Conservation (phyloP, 2,797 vertebrate genomes). For the Eutrigla gurnardus region DNA sequence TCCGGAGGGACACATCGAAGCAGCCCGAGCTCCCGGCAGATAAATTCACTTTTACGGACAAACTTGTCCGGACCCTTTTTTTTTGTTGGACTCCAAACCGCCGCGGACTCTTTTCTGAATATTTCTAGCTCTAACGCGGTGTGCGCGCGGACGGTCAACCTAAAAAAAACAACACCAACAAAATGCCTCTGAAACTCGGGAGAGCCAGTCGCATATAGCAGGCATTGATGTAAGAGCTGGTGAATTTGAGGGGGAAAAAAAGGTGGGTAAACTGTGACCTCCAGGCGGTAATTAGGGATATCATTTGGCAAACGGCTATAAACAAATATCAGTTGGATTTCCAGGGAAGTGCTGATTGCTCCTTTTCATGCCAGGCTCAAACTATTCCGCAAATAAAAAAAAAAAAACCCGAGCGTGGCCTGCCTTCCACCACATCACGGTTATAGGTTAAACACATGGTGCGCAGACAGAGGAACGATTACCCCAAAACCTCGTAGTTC, state of each 20-base stretch:
- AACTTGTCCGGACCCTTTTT: conserved; percentile 64
- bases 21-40: conserved; percentile 28
- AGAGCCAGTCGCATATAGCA: conserved; percentile 20
- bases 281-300: conserved; percentile 44
- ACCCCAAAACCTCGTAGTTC: conserved; percentile 8
- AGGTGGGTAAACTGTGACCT: conserved; percentile 65
- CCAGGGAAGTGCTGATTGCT: conserved; percentile 20
- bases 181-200: conserved; percentile 44
- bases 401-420: not conserved
- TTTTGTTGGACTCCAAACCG: conserved; percentile 53
- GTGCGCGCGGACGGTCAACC: conserved; percentile 22
- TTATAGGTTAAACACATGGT: conserved; percentile 18
- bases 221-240: conserved; percentile 31
- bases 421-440: conserved; percentile 1
- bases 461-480: conserved; percentile 1
- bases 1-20: conserved; percentile 33
- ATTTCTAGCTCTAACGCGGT: conserved; percentile 54
- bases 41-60: conserved; percentile 67
- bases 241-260: conserved; percentile 30
- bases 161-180: not conserved
- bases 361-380: conserved; percentile 26
- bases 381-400: conserved; percentile 30
- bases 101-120: conserved; percentile 72
- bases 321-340: conserved; percentile 58
- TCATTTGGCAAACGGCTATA: conserved; percentile 48